These are phyloP conservation scores for Centrocercus urophasianus DNA, from an alignment of 2,113 vertebrate species.

Conservation along the genomic window DNA sequence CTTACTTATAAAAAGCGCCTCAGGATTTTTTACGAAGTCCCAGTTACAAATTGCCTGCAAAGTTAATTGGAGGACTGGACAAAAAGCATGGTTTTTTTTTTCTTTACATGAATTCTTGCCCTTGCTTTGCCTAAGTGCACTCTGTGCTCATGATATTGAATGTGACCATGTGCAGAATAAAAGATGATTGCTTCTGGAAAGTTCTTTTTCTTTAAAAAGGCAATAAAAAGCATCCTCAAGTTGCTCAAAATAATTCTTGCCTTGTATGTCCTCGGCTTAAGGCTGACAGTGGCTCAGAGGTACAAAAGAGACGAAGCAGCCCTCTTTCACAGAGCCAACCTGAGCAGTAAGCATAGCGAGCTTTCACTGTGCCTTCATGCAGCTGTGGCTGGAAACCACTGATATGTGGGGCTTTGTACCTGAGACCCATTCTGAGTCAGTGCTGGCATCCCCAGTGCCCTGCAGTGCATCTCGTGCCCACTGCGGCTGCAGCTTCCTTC, in stretches of 20 bases:
- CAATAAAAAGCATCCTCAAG: background rate
- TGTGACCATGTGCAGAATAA: constrained; percentile 10
- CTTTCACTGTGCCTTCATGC: background rate
- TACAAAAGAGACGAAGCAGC: background rate
- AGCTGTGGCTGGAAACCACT: background rate
- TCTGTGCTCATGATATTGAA: background rate
- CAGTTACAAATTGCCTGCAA: constrained; percentile 8
- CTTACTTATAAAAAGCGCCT: constrained; percentile 26
- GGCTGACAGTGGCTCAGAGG: constrained; percentile 4
- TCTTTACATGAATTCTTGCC: background rate
- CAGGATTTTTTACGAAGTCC: constrained; percentile 21
- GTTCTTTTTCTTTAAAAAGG: background rate
- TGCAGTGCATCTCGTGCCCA: background rate
- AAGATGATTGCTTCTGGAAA: constrained; percentile 28
- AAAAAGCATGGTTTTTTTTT: background rate
- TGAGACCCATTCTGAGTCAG: accelerated
- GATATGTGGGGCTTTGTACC: background rate
- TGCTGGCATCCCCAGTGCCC: background rate
- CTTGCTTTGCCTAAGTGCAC: constrained; percentile 53
- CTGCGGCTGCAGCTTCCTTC: background rate
- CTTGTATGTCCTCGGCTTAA: background rate
- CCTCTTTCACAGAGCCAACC: background rate
- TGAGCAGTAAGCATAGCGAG: background rate
- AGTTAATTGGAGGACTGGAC: constrained; percentile 54
- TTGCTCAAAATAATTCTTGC: constrained; percentile 9